Evolutionary conservation across 2,888 invertebrate genomes (phyloP).

Genomic region (Autographa gamma): DNA sequence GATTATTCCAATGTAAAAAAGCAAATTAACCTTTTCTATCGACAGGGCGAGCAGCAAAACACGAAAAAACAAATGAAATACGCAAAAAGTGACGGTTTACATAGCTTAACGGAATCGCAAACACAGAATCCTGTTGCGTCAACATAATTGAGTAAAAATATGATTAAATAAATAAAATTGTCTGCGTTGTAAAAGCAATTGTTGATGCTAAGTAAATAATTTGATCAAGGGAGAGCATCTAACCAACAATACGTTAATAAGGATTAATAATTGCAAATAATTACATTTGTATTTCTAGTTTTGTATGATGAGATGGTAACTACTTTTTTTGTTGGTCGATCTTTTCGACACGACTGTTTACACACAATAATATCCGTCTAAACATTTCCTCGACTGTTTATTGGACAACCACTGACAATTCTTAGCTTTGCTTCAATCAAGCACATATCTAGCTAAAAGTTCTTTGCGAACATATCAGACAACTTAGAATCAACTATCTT

Average conservation of each 20-base stretch:
- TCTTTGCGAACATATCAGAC: too few species aligned
- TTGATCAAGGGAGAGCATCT: background rate
- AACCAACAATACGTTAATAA: background rate
- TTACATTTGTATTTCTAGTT: too few species aligned
- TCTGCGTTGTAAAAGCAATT: background rate
- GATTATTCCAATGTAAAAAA: background rate
- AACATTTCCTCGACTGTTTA: too few species aligned
- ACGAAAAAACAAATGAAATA: conserved; percentile 31
- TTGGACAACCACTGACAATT: too few species aligned
- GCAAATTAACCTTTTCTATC: conserved; percentile 11
- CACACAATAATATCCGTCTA: too few species aligned
- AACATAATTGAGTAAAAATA: conserved; percentile 39
- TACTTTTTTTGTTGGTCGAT: too few species aligned
- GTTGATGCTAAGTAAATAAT: background rate
- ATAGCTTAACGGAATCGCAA: conserved; percentile 29
- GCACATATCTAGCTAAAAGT: too few species aligned
- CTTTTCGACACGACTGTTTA: too few species aligned
- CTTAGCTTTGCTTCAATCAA: too few species aligned
- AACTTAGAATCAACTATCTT: too few species aligned
- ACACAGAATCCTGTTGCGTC: conserved; percentile 21
- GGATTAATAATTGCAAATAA: too few species aligned
- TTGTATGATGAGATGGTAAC: too few species aligned
- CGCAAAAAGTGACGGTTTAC: conserved; percentile 23
- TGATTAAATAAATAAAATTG: conserved; percentile 21
- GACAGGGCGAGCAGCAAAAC: conserved; percentile 21